These are phyloP conservation scores for Sylvia borin DNA, from an alignment of 2,797 vertebrate genomes.

Conservation along the genomic window DNA sequence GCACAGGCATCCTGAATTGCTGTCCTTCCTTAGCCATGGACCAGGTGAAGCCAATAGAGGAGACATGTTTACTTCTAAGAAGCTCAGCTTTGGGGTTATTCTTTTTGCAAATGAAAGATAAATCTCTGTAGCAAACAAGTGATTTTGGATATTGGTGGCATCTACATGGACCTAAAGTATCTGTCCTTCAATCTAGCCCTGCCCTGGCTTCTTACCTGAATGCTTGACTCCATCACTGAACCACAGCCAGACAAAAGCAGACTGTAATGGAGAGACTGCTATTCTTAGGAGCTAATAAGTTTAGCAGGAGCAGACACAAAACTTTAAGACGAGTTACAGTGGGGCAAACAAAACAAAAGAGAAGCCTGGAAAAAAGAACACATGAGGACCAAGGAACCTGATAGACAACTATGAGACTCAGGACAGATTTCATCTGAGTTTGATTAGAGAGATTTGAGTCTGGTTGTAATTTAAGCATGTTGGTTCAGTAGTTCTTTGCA, in stretches of 20 bases:
- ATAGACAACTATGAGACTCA: neutral
- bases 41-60: neutral
- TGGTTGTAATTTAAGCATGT: neutral
- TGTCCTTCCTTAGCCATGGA: neutral
- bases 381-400: neutral
- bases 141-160: neutral
- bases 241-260: neutral
- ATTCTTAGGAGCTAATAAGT: neutral
- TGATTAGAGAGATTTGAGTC: neutral
- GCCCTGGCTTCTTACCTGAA: neutral
- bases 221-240: neutral
- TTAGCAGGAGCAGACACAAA: neutral
- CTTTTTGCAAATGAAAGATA: neutral
- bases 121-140: neutral
- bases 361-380: neutral
- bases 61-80: neutral
- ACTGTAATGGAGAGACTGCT: neutral
- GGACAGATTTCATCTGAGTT: neutral
- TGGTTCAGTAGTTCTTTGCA: neutral
- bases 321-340: neutral
- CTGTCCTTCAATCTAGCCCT: neutral
- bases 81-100: neutral
- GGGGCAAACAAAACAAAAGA: neutral
- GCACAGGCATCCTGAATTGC: neutral
- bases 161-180: neutral